Conservation (phyloP, 2,797 vertebrate genomes). For the Rhabdophis nuchalis region DNA sequence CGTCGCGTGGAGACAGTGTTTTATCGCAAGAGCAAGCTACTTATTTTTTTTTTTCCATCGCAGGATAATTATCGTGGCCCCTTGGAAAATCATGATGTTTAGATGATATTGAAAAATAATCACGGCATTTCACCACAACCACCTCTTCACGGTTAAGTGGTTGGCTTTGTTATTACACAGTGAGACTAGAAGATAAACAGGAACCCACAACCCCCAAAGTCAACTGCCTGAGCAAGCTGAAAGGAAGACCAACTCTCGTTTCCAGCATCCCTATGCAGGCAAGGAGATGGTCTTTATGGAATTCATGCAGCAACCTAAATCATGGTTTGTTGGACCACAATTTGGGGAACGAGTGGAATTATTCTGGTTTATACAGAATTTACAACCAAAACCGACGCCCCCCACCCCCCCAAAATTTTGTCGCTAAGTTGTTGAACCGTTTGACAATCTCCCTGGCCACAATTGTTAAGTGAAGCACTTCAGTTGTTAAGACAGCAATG, state of each 20-base stretch:
- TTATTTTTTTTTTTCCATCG: constrained; percentile 36
- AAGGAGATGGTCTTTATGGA: background rate
- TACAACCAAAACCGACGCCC: background rate
- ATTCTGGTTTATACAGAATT: background rate
- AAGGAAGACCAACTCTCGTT: background rate
- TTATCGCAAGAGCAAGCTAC: constrained; percentile 32
- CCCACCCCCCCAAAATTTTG: background rate
- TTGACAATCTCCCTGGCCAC: background rate
- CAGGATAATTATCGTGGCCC: constrained; percentile 50
- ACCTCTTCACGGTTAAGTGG: constrained; percentile 20
- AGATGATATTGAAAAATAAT: constrained; percentile 56
- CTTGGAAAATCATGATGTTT: constrained; percentile 4
- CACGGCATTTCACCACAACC: constrained; percentile 40
- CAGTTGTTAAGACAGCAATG: background rate
- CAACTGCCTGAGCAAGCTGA: background rate
- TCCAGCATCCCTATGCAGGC: background rate
- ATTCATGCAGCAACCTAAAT: background rate
- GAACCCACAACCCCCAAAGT: background rate
- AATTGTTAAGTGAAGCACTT: background rate
- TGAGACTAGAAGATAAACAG: background rate
- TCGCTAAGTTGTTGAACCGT: background rate
- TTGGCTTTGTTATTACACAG: constrained; percentile 35
- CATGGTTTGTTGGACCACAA: background rate
- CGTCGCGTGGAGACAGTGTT: constrained; percentile 21
- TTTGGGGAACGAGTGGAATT: background rate